These are phyloP conservation scores for Oryzias melastigma DNA, from an alignment of 2,113 vertebrate genomes.

Conservation along the genomic window DNA sequence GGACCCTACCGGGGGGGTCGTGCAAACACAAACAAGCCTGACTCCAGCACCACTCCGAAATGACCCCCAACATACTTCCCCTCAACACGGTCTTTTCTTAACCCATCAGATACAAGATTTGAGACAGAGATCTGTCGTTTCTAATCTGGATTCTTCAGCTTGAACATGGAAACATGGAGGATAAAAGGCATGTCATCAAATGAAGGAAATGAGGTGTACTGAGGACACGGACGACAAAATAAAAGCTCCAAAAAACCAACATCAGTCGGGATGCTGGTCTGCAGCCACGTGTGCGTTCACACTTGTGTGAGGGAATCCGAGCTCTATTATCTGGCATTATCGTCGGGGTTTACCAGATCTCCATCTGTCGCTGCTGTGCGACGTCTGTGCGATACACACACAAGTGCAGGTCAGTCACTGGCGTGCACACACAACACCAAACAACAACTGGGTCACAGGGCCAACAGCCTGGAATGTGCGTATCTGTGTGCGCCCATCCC, in stretches of 20 bases:
- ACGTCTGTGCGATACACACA: constrained; percentile 16
- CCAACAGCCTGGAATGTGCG: constrained; percentile 32
- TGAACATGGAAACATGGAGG: no score
- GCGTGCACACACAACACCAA: constrained; percentile 19
- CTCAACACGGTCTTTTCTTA: no score
- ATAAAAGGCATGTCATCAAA: no score
- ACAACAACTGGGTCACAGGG: constrained; percentile 64
- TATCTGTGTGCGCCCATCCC: constrained; percentile 23
- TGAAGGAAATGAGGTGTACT: no score
- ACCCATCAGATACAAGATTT: no score
- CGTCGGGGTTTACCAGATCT: constrained; percentile 46
- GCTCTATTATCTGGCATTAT: constrained; percentile 61
- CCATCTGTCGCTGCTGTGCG: constrained; percentile 63
- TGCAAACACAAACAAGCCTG: constrained; percentile 23
- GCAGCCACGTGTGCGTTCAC: constrained; percentile 21
- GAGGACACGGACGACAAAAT: no score
- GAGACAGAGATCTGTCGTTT: no score
- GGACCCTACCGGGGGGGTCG: not conserved
- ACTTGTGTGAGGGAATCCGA: constrained; percentile 46
- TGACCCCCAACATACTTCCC: not conserved
- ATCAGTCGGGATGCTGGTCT: constrained; percentile 12
- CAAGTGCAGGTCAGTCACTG: constrained; percentile 6
- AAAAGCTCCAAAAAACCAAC: constrained; percentile 6
- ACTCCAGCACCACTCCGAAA: not conserved
- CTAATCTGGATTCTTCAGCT: no score